Conservation (phyloP, 2,888 invertebrate species). For the Erannis defoliaria region DNA sequence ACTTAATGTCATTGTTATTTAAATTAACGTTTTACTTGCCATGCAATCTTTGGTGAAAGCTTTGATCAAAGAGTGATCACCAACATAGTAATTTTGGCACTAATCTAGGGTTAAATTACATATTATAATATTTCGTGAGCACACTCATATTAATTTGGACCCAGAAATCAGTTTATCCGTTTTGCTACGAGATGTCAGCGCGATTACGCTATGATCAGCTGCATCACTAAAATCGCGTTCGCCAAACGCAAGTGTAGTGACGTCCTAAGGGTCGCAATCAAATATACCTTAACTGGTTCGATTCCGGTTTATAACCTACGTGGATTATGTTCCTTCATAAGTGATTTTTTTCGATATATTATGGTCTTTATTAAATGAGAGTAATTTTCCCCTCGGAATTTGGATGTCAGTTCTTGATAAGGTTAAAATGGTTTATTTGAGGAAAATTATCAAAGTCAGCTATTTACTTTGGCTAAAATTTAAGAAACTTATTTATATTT, state of each 20-base stretch:
- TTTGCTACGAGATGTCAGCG: too few relatives aligned
- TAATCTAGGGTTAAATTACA: too few relatives aligned
- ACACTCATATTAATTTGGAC: too few relatives aligned
- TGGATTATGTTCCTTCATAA: slow-evolving; percentile 66
- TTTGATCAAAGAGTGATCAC: too few relatives aligned
- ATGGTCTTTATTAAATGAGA: slow-evolving; percentile 29
- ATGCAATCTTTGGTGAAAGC: too few relatives aligned
- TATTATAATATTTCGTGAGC: too few relatives aligned
- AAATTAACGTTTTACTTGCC: too few relatives aligned
- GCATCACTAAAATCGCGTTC: not conserved
- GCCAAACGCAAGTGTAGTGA: slow-evolving; percentile 17
- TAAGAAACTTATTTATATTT: not conserved
- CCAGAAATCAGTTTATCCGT: too few relatives aligned
- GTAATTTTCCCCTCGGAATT: slow-evolving; percentile 35
- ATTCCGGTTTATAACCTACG: slow-evolving; percentile 66
- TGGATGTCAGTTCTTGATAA: slow-evolving; percentile 12
- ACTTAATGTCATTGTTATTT: too few relatives aligned
- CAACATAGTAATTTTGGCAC: too few relatives aligned
- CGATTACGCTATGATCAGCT: too few relatives aligned
- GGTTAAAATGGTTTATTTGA: slow-evolving; percentile 4
- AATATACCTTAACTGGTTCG: slow-evolving; percentile 75
- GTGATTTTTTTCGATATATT: slow-evolving; percentile 57
- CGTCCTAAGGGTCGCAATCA: slow-evolving; percentile 71
- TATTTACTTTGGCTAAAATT: not conserved
- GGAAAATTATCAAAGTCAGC: not conserved